Evolutionary conservation across 1,140 invertebrate species (phyloP).

Genomic region (Cataglyphis hispanica): DNA sequence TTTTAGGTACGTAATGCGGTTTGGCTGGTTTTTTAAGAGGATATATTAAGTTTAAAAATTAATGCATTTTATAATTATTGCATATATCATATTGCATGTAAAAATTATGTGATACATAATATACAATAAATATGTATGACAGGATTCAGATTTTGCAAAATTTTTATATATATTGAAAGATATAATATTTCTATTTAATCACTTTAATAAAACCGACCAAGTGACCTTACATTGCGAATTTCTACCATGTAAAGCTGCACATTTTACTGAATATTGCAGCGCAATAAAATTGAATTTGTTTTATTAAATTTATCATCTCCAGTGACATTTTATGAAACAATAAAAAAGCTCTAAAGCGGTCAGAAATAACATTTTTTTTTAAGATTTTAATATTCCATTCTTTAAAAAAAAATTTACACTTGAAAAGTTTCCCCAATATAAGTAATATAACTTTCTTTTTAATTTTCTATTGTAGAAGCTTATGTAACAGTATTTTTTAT

Average conservation of each 20-base stretch:
- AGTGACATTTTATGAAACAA: background rate
- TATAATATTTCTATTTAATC: background rate
- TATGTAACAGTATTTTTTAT: background rate
- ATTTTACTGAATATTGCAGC: background rate
- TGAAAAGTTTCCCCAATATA: background rate
- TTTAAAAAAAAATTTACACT: background rate
- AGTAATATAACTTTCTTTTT: background rate
- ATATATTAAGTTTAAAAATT: background rate
- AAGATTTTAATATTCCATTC: background rate
- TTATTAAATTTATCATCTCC: background rate
- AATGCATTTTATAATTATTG: background rate
- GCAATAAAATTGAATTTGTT: slow-evolving; percentile 6
- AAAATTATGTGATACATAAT: background rate
- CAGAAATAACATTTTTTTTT: background rate
- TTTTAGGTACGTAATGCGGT: background rate
- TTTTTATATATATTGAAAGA: background rate
- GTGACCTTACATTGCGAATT: background rate
- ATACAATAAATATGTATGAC: background rate
- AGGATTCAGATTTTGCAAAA: background rate
- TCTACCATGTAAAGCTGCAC: background rate
- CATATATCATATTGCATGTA: background rate
- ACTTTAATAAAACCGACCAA: background rate
- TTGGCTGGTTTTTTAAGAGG: background rate
- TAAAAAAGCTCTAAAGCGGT: background rate
- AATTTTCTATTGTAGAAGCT: no score